These are phyloP conservation scores for Pseudococcus viburni DNA, from an alignment of 2,888 invertebrate species.

Conservation along the genomic window DNA sequence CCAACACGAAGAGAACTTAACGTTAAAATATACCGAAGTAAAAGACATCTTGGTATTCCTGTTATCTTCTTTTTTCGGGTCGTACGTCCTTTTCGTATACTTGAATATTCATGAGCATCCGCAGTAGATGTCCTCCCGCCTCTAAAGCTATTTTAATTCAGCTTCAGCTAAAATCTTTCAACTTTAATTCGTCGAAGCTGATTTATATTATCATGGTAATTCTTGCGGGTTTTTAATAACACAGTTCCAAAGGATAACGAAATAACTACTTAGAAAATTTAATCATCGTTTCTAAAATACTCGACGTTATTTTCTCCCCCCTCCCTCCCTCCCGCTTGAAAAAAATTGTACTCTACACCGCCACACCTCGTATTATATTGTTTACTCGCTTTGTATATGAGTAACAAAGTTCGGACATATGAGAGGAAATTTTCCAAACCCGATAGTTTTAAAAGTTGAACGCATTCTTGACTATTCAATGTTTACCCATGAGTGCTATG, in stretches of 20 bases:
- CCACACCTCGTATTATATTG: no score
- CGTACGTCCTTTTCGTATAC: neutral
- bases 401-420: slow-evolving; percentile 33
- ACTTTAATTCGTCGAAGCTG: slow-evolving; percentile 29
- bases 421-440: neutral
- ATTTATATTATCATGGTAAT: slow-evolving; percentile 19
- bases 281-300: neutral
- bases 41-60: slow-evolving; percentile 19
- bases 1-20: slow-evolving; percentile 21
- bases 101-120: slow-evolving; percentile 50
- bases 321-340: no score
- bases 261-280: slow-evolving; percentile 7
- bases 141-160: slow-evolving; percentile 16
- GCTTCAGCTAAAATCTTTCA: neutral
- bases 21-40: slow-evolving; percentile 9
- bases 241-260: neutral
- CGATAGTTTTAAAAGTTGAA: slow-evolving; percentile 8
- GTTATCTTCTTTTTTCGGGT: slow-evolving; percentile 47
- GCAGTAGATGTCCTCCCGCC: slow-evolving; percentile 15
- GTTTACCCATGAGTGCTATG: slow-evolving; percentile 41
- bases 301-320: neutral
- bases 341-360: no score
- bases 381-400: neutral
- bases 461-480: slow-evolving; percentile 9
- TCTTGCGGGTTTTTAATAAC: slow-evolving; percentile 31